Conservation (phyloP, 2,797 vertebrate species). For the Danio kyathit region DNA sequence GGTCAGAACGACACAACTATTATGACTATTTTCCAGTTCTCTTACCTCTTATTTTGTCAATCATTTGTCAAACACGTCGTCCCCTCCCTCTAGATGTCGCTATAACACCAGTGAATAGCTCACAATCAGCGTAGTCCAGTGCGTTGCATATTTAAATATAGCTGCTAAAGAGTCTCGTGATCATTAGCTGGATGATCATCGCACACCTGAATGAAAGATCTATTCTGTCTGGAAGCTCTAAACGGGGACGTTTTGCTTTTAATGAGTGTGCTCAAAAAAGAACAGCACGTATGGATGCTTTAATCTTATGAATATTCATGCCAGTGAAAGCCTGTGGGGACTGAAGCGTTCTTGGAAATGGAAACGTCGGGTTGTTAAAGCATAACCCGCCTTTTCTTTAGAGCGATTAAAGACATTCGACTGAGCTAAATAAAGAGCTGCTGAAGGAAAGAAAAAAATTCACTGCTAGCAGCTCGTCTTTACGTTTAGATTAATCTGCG, state of each 20-base stretch:
- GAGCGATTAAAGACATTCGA: constrained; percentile 18
- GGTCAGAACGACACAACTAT: constrained; percentile 69
- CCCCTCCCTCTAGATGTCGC: constrained; percentile 27
- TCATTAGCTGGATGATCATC: constrained; percentile 1
- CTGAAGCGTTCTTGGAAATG: constrained; percentile 27
- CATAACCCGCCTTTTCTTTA: constrained; percentile 34
- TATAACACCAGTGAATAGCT: constrained; percentile 6
- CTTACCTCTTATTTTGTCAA: background rate
- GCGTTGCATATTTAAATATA: background rate
- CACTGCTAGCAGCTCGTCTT: constrained; percentile 15
- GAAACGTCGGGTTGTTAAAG: constrained; percentile 26
- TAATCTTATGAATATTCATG: constrained; percentile 48
- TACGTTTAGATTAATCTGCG: background rate
- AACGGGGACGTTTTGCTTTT: background rate
- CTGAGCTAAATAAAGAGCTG: constrained; percentile 41
- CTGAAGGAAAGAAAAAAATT: background rate
- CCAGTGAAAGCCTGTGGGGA: constrained; percentile 4
- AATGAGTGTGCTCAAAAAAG: constrained; percentile 3
- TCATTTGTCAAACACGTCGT: background rate
- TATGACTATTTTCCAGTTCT: background rate
- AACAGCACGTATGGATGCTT: background rate
- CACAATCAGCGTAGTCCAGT: background rate
- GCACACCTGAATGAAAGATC: background rate
- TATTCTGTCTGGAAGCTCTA: background rate
- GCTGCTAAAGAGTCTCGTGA: background rate